Percentiles rank a stretch among this genome's conserved stretches.
These are phyloP conservation scores for Sebastes reedi DNA, from an alignment of 2,797 vertebrate genomes.

Conservation along the genomic window DNA sequence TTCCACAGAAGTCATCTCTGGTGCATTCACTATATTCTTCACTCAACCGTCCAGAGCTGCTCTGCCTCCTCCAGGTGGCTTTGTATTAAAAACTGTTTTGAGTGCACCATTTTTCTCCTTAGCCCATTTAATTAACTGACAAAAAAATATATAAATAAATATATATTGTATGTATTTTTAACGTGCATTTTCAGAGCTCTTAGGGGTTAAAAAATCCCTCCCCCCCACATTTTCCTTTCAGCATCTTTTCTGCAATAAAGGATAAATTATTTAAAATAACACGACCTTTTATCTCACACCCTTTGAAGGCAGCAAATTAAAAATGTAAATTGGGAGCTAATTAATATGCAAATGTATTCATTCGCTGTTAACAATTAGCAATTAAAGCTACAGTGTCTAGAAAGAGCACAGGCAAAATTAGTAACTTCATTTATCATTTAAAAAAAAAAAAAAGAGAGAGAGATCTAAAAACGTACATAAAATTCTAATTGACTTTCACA, in stretches of 20 bases:
- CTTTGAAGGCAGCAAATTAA: conserved; percentile 99
- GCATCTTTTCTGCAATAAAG: conserved; percentile 98
- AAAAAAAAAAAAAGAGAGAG: conserved; percentile 77
- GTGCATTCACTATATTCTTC: conserved; percentile 72
- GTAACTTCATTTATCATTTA: conserved; percentile 99
- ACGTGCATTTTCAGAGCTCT: conserved; percentile 58
- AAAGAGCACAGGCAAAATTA: conserved; percentile 99
- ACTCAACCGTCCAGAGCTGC: conserved; percentile 50
- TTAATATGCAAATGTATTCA: conserved; percentile 99
- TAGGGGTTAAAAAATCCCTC: conserved; percentile 88
- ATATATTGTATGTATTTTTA: conserved; percentile 37
- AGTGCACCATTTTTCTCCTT: conserved; percentile 46
- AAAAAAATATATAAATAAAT: conserved; percentile 32
- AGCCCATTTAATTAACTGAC: conserved; percentile 75
- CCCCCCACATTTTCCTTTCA: conserved; percentile 93
- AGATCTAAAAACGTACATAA: conserved; percentile 90
- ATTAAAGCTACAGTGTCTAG: conserved; percentile 99
- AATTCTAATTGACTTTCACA: conserved; percentile 95
- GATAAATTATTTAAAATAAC: conserved; percentile 99
- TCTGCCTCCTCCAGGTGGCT: conserved; percentile 61
- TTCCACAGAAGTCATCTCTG: conserved; percentile 75
- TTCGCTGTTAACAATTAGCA: conserved; percentile 99
- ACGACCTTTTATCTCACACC: conserved; percentile 99
- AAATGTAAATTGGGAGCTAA: conserved; percentile 99
- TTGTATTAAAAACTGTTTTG: conserved; percentile 69